Evolutionary conservation across 2,113 vertebrate genomes (phyloP).

Genomic region (Semnornis frantzii): DNA sequence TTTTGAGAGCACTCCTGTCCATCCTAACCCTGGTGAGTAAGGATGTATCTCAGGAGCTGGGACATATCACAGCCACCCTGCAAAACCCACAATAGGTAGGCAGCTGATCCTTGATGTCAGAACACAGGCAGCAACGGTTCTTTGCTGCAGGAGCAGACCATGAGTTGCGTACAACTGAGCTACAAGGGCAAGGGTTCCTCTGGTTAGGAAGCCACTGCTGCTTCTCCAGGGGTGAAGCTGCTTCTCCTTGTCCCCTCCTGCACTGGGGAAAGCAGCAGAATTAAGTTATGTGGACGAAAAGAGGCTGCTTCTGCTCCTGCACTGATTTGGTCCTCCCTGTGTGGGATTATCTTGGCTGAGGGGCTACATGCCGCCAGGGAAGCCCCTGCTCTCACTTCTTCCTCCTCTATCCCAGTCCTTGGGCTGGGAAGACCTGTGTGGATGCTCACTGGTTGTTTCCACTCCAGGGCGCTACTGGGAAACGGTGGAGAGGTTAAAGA

Average conservation of each 20-base stretch:
- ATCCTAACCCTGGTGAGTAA: conserved; percentile 76
- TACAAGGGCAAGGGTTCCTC: neutral
- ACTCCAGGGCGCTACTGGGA: conserved; percentile 83
- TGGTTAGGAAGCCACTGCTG: neutral
- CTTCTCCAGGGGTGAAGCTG: neutral
- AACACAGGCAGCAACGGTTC: neutral
- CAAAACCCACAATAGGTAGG: neutral
- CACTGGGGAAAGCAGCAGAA: neutral
- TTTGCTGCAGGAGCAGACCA: accelerated
- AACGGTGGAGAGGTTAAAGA: conserved; percentile 82
- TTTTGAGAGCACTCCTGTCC: conserved; percentile 83
- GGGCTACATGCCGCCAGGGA: neutral
- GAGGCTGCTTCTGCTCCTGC: neutral
- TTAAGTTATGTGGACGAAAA: neutral
- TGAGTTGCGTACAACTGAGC: neutral
- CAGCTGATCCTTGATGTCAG: neutral
- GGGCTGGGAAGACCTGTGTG: neutral
- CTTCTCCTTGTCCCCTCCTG: neutral
- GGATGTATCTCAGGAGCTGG: neutral
- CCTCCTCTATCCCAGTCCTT: neutral
- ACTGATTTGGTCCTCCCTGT: neutral
- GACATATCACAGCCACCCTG: neutral
- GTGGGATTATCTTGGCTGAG: neutral
- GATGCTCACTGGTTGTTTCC: neutral
- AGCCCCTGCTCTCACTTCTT: neutral